Base-by-base conservation (phyloP, 2,888 invertebrate genomes). In the Drepana falcataria region DNA sequence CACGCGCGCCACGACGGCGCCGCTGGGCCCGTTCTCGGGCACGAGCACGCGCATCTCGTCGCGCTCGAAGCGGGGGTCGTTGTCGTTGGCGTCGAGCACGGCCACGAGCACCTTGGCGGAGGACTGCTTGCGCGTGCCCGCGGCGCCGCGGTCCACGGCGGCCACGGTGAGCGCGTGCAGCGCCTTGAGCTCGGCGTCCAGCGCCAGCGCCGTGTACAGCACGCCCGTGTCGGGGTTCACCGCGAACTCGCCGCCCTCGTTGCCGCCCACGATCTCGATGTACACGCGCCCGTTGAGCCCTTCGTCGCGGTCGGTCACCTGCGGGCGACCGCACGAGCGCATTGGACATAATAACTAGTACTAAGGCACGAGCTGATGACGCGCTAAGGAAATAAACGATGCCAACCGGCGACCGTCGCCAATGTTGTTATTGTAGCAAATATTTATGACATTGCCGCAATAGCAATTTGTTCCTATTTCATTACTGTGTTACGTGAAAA, bases 41-140 rank as follows among this genome's bases (percentile, higher is more conserved):
- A 98, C 92, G 71, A 91, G 93, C 4, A 97, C 95, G 9, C 94
- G 93, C 77, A 94, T 91, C 68, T 94, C 93, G 3, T 93, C 81
- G 57, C 93, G 92, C 66, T 96, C 95, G 79, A 98, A 98, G 53
- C 95, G 92, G 0, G 98, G 98, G 73, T 97, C 96, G 83, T 98
- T 98, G 83, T 99, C 98, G 84, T 99, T 99, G 54, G 96, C 95
- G 85, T 98, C 98, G 54, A 95, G 90, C 2, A 99, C 94, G 71
- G 95, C 94, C 53, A 99, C 94, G 86, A 96, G 96, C 0, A 99
- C 96, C 87, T 97, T 96, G 0, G 97, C 97, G 1, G 97, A 97
- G 3, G 96, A 96, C 77, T 96, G 96, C 71, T 96, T 95, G 52
- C 97, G 91, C 9, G 95, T 94, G 2, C 96, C 96, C 0, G 94